Evolutionary conservation across 2,113 vertebrate species (phyloP).

Genomic region (Eubucco bourcierii): DNA sequence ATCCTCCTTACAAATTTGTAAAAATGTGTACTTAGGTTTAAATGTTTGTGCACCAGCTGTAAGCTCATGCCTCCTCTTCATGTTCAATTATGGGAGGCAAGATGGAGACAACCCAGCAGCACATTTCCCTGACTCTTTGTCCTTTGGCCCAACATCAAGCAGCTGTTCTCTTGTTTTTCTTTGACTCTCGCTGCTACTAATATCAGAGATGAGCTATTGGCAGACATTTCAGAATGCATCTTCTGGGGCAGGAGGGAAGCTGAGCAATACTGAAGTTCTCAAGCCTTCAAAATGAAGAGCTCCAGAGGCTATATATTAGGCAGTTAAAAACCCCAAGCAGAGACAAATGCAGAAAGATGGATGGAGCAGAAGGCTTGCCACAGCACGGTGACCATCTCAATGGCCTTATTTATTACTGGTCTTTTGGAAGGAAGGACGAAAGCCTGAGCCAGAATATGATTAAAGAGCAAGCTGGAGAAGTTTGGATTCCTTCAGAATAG

Average conservation of each 20-base stretch:
- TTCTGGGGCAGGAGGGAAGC: not conserved
- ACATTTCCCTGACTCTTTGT: not conserved
- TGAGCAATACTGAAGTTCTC: not conserved
- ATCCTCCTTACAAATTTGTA: not conserved
- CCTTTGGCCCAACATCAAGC: not conserved
- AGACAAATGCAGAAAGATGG: not conserved
- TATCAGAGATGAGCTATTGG: not conserved
- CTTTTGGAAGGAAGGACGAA: conserved; percentile 13
- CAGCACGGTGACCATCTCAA: not conserved
- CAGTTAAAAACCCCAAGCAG: not conserved
- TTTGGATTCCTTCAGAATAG: conserved; percentile 17
- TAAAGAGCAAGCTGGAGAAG: conserved; percentile 4
- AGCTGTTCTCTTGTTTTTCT: not conserved
- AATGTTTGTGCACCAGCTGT: not conserved
- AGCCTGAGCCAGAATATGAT: conserved; percentile 6
- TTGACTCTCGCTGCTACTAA: not conserved
- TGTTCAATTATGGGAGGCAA: not conserved
- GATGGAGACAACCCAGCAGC: not conserved
- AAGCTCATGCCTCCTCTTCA: not conserved
- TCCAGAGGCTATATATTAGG: not conserved
- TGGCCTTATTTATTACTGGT: conserved; percentile 2
- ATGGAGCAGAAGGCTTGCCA: not conserved
- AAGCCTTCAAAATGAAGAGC: not conserved
- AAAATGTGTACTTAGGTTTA: not conserved
- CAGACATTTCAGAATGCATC: not conserved